phyloP scores from a whole-genome alignment of 2,113 vertebrate species.

The Platichthys stellatus region DNA sequence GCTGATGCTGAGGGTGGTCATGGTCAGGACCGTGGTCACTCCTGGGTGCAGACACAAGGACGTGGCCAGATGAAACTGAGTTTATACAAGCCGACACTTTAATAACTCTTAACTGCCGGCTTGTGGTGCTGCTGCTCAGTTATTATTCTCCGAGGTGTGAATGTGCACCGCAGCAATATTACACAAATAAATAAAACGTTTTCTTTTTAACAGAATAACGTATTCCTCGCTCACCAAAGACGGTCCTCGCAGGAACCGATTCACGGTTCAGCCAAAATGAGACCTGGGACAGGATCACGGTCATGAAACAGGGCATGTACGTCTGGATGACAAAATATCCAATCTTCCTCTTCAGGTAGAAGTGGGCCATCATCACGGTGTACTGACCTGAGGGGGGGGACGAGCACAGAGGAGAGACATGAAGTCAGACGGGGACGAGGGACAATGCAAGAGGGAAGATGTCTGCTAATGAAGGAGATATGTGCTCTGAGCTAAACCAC shows the following conservation, averaged over 20 bases:
- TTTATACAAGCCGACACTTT: neutral
- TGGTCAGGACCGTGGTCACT: constrained; percentile 97
- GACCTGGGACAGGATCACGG: constrained; percentile 96
- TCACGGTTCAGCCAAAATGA: constrained; percentile 99
- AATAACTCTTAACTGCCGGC: neutral
- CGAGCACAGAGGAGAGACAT: constrained; percentile 8
- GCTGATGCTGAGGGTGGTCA: constrained; percentile 98
- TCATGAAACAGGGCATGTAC: constrained; percentile 98
- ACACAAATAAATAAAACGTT: constrained; percentile 21
- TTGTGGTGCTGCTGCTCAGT: neutral
- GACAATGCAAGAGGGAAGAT: neutral
- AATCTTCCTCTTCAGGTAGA: constrained; percentile 97
- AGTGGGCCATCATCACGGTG: constrained; percentile 96
- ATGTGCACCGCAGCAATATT: constrained; percentile 27
- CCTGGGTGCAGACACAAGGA: constrained; percentile 77
- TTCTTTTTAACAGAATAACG: neutral
- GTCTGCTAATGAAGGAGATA: constrained; percentile 9
- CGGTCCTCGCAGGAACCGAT: constrained; percentile 94
- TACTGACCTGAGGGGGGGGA: constrained; percentile 87
- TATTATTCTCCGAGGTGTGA: constrained; percentile 29
- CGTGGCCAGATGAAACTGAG: constrained; percentile 8
- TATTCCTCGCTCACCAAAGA: constrained; percentile 90
- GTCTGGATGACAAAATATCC: constrained; percentile 99
- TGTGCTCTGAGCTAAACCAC: neutral
- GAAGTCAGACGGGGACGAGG: constrained; percentile 24